Percentiles rank a stretch among this genome's conserved stretches.
phyloP scores from a whole-genome alignment of 2,888 invertebrate genomes.

The Drosophila picticornis region DNA sequence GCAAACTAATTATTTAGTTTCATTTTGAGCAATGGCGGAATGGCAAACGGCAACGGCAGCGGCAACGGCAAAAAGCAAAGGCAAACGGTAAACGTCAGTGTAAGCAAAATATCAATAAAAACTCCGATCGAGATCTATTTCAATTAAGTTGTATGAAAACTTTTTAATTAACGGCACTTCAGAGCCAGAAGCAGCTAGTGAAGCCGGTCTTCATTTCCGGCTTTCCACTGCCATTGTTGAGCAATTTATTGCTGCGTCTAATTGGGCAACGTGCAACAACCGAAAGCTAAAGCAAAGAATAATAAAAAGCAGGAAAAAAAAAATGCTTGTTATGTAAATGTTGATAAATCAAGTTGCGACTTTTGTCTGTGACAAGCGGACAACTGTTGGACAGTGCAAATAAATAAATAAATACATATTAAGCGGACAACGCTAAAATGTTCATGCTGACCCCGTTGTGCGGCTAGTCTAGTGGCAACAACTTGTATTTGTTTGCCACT shows the following conservation, averaged over 20 bases:
- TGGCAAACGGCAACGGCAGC: conserved; percentile 37
- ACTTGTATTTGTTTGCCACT: conserved; percentile 27
- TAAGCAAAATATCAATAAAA: conserved; percentile 76
- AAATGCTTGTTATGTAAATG: conserved; percentile 68
- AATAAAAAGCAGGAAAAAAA: conserved; percentile 10
- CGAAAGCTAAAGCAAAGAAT: conserved; percentile 9
- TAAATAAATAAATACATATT: conserved; percentile 73
- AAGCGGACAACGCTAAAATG: conserved; percentile 58
- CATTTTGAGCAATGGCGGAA: conserved; percentile 60
- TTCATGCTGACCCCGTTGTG: conserved; percentile 59
- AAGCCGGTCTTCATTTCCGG: conserved; percentile 49
- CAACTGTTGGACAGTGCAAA: conserved; percentile 71
- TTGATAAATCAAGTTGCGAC: conserved; percentile 71
- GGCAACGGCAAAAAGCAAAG: conserved; percentile 11
- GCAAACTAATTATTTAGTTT: conserved; percentile 80
- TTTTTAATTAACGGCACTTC: conserved; percentile 78
- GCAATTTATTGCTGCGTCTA: conserved; percentile 77
- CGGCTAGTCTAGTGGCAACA: conserved; percentile 42
- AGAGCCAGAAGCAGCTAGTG: conserved; percentile 35
- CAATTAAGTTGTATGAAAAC: conserved; percentile 79
- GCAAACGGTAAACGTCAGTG: conserved; percentile 71
- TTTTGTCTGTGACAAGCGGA: conserved; percentile 71
- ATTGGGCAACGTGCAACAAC: conserved; percentile 61
- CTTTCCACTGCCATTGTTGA: conserved; percentile 37
- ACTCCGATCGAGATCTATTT: conserved; percentile 80